phyloP scores from a whole-genome alignment of 2,797 vertebrate genomes.

The Myotis planiceps region DNA sequence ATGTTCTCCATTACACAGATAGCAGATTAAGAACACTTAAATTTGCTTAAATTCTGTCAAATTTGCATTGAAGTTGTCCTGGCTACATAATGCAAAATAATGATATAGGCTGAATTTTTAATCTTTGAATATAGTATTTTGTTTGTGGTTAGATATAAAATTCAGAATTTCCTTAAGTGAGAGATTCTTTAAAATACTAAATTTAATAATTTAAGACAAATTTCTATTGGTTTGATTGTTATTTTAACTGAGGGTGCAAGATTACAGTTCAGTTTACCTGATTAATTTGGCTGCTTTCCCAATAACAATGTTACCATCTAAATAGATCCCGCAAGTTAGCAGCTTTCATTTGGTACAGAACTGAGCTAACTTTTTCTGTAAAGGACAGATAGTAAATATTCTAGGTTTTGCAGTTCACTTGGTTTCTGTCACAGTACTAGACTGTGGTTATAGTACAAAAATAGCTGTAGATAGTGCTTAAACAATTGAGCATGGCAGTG shows the following conservation, averaged over 20 bases:
- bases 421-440: not conserved
- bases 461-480: not conserved
- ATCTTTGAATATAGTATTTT: not conserved
- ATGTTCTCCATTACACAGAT: not conserved
- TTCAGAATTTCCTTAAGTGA: not conserved
- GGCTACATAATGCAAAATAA: not conserved
- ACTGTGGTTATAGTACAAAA: not conserved
- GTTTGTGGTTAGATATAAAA: not conserved
- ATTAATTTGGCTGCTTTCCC: not conserved
- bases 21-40: not conserved
- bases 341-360: not conserved
- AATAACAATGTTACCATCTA: not conserved
- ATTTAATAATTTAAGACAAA: not conserved
- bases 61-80: not conserved
- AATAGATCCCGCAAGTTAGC: not conserved
- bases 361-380: not conserved
- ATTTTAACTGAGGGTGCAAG: not conserved
- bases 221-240: not conserved
- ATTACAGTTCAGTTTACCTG: not conserved
- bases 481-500: not conserved
- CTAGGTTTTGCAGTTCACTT: not conserved
- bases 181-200: not conserved
- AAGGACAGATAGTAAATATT: not conserved
- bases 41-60: slow-evolving; percentile 1
- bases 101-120: not conserved